phyloP scores from a whole-genome alignment of 1,140 invertebrate species.

The Lepidotrigona ventralis region DNA sequence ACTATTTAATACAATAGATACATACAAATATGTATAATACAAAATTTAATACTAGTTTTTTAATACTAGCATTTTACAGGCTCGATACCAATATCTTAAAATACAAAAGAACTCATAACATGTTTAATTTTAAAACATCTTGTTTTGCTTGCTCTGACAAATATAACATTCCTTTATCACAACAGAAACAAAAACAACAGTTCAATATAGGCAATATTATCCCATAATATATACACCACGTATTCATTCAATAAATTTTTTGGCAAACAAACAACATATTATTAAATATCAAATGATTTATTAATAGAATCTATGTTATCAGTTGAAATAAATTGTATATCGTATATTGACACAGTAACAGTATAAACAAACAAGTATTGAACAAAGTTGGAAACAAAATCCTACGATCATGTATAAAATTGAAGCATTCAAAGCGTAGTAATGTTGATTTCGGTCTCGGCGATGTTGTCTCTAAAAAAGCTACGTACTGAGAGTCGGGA shows the following conservation, averaged over 20 bases:
- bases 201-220: too few relatives aligned
- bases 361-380: not conserved
- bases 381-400: not conserved
- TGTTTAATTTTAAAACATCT: too few relatives aligned
- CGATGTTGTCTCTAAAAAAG: not conserved
- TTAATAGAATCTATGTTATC: not conserved
- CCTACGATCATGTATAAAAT: not conserved
- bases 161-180: not conserved
- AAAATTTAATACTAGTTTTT: not conserved
- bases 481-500: conserved; percentile 76
- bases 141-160: not conserved
- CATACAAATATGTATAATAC: not conserved
- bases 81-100: not conserved
- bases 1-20: not conserved
- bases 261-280: not conserved
- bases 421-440: not conserved
- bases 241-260: not conserved
- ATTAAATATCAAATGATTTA: not conserved
- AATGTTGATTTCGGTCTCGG: not conserved
- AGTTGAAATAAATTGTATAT: not conserved
- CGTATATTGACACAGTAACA: too few relatives aligned
- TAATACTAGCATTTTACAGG: not conserved
- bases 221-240: not conserved
- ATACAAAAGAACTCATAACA: not conserved
- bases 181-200: not conserved